Percentiles rank a stretch among this genome's conserved stretches.
Conservation (phyloP, 2,113 vertebrate genomes). For the Scophthalmus maximus region DNA sequence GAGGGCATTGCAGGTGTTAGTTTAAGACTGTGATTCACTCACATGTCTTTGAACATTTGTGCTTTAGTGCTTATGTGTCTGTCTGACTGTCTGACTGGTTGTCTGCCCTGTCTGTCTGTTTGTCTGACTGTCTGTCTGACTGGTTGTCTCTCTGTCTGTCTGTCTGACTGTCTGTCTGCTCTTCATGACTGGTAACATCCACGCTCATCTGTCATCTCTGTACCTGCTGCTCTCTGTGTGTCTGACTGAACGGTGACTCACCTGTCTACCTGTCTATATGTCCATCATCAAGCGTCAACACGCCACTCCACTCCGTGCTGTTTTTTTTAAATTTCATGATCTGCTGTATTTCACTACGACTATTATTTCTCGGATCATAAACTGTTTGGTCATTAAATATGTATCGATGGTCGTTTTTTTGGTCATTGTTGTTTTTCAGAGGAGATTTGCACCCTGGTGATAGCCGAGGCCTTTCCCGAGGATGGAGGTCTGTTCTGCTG, state of each 20-base stretch:
- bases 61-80: slow-evolving; percentile 22
- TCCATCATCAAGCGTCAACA: background rate
- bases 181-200: background rate
- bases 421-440: slow-evolving; percentile 79
- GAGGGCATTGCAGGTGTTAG: slow-evolving; percentile 56
- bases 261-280: background rate
- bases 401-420: background rate
- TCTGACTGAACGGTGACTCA: slow-evolving; percentile 16
- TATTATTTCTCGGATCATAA: no score
- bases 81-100: slow-evolving; percentile 20
- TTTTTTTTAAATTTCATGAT: no score
- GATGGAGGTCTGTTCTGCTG: slow-evolving; percentile 94
- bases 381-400: no score
- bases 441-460: slow-evolving; percentile 98
- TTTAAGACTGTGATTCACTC: slow-evolving; percentile 59
- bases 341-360: no score
- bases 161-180: no score
- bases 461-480: slow-evolving; percentile 96
- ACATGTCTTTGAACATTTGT: slow-evolving; percentile 51
- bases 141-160: background rate
- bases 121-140: slow-evolving; percentile 5
- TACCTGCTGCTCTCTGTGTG: background rate
- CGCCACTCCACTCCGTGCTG: background rate
- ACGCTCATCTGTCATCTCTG: background rate
- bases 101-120: slow-evolving; percentile 26